phyloP scores from a whole-genome alignment of 53 echinoderm and acorn worm genomes.

The Luidia sarsii region DNA sequence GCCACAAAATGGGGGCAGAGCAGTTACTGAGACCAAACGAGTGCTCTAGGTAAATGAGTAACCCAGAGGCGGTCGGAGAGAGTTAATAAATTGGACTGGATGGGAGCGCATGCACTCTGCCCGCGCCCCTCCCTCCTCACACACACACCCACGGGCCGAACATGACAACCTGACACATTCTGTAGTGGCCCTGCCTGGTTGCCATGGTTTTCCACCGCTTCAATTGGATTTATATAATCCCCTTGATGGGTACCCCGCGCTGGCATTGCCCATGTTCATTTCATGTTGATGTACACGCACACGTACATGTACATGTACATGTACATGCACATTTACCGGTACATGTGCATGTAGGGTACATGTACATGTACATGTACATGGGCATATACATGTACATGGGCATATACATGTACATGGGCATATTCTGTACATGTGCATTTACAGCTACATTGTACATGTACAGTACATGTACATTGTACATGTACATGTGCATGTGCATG shows the following conservation, averaged over 20 bases:
- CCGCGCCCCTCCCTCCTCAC: background rate
- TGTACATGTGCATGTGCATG: too few species aligned
- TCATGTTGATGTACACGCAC: background rate
- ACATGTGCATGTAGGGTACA: too few species aligned
- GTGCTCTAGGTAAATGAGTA: slow-evolving; percentile 29
- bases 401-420: too few species aligned
- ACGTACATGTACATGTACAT: too few species aligned
- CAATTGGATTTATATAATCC: slow-evolving; percentile 51
- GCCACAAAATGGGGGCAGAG: too few species aligned
- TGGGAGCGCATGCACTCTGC: background rate
- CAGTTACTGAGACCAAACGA: too few species aligned
- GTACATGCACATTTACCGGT: too few species aligned
- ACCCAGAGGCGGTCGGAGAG: background rate
- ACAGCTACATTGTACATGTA: too few species aligned
- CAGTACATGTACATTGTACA: too few species aligned
- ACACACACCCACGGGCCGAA: background rate
- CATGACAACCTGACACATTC: background rate
- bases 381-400: too few species aligned
- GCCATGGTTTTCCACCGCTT: slow-evolving; percentile 1
- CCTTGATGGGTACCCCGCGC: background rate
- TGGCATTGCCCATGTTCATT: background rate
- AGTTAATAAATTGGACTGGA: slow-evolving; percentile 40
- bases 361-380: too few species aligned
- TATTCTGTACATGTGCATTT: too few species aligned
- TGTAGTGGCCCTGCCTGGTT: slow-evolving; percentile 14